Evolutionary conservation across 2,113 vertebrate species (phyloP), one percentile per base, ranked within the genome.

Genomic region (Polypterus senegalus): DNA sequence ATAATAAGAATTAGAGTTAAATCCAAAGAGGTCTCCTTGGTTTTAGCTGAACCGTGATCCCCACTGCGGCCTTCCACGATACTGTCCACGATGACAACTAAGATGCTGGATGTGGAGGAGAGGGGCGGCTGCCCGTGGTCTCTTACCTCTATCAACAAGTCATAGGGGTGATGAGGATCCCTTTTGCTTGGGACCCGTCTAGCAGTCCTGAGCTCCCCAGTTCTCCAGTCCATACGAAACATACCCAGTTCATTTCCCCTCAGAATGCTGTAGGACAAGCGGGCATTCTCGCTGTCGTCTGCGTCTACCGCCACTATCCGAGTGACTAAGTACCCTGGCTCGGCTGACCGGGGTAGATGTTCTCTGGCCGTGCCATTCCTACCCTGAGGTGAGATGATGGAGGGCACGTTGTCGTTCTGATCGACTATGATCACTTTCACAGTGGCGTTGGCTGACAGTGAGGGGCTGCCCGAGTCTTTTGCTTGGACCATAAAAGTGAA

Each of bases 221-320:
- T 96, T 74, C 94, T 88, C 94, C 94, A 97, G 78, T 98, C 95
- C 89, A 98, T 91, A 58, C 94, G 79, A 68, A 98, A 97, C 60
- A 97, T 85, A 59, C 90, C 90, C 54, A 93, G 89, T 57, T 98
- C 94, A 46, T 98, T 98, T 9, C 95, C 95, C 7, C 90, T 76
- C 71, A 88, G 85, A 49, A 98, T 89, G 80, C 92, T 95, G 76
- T 96, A 98, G 59, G 94, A 97, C 61, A 97, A 82, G 3, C 94
- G 88, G 0, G 93, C 92, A 61, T 95, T 97, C 69, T 97, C 94
- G 0, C 93, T 92, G n/a, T 97, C 93, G 65, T 97, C 95, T 0
- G 88, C 86, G 66, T 98, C 95, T 82, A 92, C 93, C 0, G 94
- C 95, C 43, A 94, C 88, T 7, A 97, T 83, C 1, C 92, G 88